Evolutionary conservation across 2,113 vertebrate genomes (phyloP), one percentile per base, ranked within the genome.

Genomic region (Cavia porcellus): DNA sequence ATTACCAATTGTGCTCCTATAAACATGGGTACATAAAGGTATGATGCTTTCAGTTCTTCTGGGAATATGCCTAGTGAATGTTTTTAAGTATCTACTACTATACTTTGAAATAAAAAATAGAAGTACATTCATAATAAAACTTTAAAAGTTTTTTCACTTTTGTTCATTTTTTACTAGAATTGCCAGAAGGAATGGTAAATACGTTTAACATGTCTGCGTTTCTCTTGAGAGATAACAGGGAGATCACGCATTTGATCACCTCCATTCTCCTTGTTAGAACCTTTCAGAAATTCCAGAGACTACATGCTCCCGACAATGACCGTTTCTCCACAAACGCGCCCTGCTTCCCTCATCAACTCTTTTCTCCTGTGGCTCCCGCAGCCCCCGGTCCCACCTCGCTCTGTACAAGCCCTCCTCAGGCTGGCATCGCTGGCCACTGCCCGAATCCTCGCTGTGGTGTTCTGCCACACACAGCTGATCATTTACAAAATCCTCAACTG

Each of bases 41-140:
- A n/a, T n/a, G n/a, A n/a, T n/a, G n/a, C n/a, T n/a, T n/a, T n/a
- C n/a, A n/a, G n/a, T n/a, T n/a, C n/a, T n/a, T n/a, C n/a, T n/a
- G n/a, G n/a, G n/a, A n/a, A n/a, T n/a, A n/a, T n/a, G n/a, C n/a
- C n/a, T n/a, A n/a, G 5, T 32, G 35, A 64, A 32, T 83, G 2
- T 77, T 68, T 62, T 30, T 95, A 81, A 80, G 28, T 66, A 86
- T 12, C 35, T 38, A 84, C 30, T 22, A 45, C 82, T 81, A 70
- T 28, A 28, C 11, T 90, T 88, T 91, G 80, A 89, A 93, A 82
- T 89, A 2, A 84, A 95, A 89, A 77, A 55, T 13, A 94, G 50
- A 80, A 91, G 87, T 3, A 85, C 13, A 24, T 45, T 81, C 45
- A 83, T 55, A 86, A 61, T 72, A 62, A 75, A 77, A 92, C 84